Conservation (phyloP, 1,140 invertebrate species). For the Lepidurus apus region DNA sequence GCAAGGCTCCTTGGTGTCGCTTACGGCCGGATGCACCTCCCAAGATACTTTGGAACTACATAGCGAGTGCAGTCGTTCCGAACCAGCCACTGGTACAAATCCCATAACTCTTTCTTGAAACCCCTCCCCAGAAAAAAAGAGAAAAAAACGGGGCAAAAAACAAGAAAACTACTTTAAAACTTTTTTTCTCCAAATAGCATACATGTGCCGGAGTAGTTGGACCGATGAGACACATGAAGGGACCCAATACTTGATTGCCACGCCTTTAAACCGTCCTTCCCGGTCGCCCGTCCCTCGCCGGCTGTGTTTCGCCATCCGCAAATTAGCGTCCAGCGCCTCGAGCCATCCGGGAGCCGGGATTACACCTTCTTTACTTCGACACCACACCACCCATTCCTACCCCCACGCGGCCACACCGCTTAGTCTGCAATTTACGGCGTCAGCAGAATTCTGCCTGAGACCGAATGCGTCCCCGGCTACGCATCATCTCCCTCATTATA, state of each 20-base stretch:
- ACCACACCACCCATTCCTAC: slow-evolving; percentile 14
- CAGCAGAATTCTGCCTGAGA: slow-evolving; percentile 26
- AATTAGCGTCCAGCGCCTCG: neutral
- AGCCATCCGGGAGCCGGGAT: neutral
- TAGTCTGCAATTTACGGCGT: slow-evolving; percentile 2
- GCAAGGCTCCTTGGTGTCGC: slow-evolving; percentile 25
- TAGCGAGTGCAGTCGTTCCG: slow-evolving; percentile 30
- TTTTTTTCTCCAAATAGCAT: slow-evolving; percentile 26
- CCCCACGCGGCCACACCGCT: slow-evolving; percentile 5
- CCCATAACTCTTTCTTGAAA: neutral
- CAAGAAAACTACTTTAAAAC: neutral
- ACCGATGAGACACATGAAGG: slow-evolving; percentile 27
- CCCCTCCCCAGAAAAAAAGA: neutral
- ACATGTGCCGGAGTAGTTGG: slow-evolving; percentile 32
- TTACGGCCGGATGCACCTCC: slow-evolving; percentile 30
- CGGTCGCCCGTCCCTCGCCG: slow-evolving; percentile 23
- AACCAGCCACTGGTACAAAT: slow-evolving; percentile 30
- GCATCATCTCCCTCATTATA: neutral
- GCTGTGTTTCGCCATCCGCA: slow-evolving; percentile 31
- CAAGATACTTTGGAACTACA: slow-evolving; percentile 31
- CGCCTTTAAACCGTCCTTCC: slow-evolving; percentile 29
- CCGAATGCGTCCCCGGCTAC: neutral
- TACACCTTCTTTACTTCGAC: neutral
- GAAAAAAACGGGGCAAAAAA: neutral
- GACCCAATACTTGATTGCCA: slow-evolving; percentile 32